Evolutionary conservation across 2,113 vertebrate species (phyloP).

Genomic region (Calypte anna): DNA sequence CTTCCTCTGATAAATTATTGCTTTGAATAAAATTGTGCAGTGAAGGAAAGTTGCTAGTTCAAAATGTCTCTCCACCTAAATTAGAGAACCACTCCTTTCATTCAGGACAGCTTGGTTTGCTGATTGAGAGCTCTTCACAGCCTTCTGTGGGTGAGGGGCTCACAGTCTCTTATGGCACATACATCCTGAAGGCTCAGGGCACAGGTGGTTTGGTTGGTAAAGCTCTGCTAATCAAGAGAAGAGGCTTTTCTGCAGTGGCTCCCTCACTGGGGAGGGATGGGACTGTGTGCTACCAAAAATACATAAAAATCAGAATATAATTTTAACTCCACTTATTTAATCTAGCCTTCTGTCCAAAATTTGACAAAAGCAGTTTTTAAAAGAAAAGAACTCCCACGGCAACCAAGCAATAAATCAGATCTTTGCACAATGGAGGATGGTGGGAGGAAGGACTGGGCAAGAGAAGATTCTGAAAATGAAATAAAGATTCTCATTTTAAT

Average conservation of each 20-base stretch:
- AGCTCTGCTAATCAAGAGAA: not conserved
- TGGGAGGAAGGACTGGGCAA: not conserved
- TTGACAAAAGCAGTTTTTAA: not conserved
- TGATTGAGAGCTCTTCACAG: not conserved
- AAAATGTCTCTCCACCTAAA: not conserved
- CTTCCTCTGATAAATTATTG: not conserved
- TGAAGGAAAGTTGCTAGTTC: not conserved
- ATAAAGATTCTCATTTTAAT: not conserved
- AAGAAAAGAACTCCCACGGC: not conserved
- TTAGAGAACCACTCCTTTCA: not conserved
- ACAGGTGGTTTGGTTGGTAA: not conserved
- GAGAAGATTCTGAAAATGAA: not conserved
- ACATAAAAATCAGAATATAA: not conserved
- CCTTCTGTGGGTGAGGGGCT: not conserved
- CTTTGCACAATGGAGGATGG: not conserved
- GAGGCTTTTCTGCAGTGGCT: not conserved
- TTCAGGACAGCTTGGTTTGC: not conserved
- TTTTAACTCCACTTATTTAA: not conserved
- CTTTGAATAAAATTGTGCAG: not conserved
- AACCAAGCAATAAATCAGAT: not conserved
- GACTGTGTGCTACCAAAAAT: not conserved
- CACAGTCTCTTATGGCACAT: rapidly evolving
- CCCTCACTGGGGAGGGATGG: rapidly evolving
- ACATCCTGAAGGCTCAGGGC: not conserved
- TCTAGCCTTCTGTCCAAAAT: not conserved